phyloP scores from a whole-genome alignment of 2,113 vertebrate genomes.

The Megaceryle maxima region DNA sequence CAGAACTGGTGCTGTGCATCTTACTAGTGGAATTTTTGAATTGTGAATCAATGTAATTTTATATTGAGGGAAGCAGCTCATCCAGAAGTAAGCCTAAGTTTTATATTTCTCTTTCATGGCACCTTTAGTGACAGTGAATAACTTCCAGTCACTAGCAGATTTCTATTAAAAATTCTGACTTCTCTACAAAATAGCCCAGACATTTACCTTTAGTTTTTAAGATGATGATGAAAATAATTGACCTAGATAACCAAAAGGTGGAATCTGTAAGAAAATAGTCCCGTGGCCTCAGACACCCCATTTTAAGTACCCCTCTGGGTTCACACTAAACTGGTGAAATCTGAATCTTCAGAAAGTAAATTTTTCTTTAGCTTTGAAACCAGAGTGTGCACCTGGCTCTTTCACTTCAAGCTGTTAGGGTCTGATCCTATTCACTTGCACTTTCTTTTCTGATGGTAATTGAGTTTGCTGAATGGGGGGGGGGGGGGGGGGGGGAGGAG shows the following conservation, averaged over 20 bases:
- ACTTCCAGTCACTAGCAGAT: neutral
- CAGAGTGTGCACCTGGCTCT: neutral
- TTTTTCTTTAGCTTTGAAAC: neutral
- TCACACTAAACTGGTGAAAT: neutral
- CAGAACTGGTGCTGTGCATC: neutral
- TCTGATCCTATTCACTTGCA: rapidly evolving
- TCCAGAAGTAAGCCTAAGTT: neutral
- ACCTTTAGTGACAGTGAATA: neutral
- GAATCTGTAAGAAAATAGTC: neutral
- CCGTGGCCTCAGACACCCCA: neutral
- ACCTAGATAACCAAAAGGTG: neutral
- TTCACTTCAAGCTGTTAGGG: neutral
- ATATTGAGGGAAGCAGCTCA: neutral
- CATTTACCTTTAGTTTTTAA: neutral
- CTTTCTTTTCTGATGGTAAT: neutral
- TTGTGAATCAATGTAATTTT: neutral
- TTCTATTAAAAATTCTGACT: neutral
- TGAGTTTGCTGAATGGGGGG: neutral
- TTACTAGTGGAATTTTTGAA: neutral
- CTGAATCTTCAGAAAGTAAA: neutral
- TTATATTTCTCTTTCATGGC: neutral
- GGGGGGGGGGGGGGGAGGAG: too few species aligned
- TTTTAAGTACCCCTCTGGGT: neutral
- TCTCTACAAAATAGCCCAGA: neutral
- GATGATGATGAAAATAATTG: neutral